These are phyloP conservation scores for Callipepla squamata DNA, from an alignment of 2,113 vertebrate species.

Conservation along the genomic window DNA sequence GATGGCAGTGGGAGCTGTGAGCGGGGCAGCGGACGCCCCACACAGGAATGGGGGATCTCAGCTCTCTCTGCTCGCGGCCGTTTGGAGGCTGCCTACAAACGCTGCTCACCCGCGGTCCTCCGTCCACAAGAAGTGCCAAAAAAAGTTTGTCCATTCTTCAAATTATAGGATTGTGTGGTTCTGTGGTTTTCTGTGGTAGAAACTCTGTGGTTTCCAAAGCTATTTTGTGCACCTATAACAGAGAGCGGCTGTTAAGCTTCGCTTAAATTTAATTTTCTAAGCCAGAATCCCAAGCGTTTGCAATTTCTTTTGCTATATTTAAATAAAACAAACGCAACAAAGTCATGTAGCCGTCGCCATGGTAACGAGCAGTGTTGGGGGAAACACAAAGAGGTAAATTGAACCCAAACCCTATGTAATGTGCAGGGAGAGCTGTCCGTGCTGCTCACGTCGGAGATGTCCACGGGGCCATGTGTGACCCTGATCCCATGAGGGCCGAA, in stretches of 20 bases:
- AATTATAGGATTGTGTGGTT: conserved; percentile 50
- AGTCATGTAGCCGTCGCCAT: neutral
- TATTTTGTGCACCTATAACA: conserved; percentile 60
- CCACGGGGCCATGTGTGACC: neutral
- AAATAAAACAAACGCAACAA: conserved; percentile 31
- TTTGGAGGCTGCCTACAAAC: neutral
- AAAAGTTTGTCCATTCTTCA: conserved; percentile 49
- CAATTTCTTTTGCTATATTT: conserved; percentile 66
- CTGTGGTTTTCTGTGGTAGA: conserved; percentile 48
- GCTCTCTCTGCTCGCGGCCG: neutral
- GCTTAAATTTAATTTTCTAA: conserved; percentile 43
- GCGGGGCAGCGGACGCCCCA: accelerated
- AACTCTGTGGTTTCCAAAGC: conserved; percentile 51
- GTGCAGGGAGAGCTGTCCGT: neutral
- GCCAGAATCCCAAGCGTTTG: conserved; percentile 21
- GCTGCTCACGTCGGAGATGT: neutral
- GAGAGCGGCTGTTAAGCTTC: conserved; percentile 47
- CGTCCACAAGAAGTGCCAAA: conserved; percentile 46
- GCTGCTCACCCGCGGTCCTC: neutral
- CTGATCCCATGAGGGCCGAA: accelerated
- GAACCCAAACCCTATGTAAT: neutral
- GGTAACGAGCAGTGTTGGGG: neutral
- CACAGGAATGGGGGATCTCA: neutral
- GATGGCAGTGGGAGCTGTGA: accelerated
- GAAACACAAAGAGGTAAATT: neutral